A percentile compares a stretch with the other conserved stretches of the same genome.
phyloP scores from a whole-genome alignment of 2,113 vertebrate species.

The Phylloscopus trochiloides region DNA sequence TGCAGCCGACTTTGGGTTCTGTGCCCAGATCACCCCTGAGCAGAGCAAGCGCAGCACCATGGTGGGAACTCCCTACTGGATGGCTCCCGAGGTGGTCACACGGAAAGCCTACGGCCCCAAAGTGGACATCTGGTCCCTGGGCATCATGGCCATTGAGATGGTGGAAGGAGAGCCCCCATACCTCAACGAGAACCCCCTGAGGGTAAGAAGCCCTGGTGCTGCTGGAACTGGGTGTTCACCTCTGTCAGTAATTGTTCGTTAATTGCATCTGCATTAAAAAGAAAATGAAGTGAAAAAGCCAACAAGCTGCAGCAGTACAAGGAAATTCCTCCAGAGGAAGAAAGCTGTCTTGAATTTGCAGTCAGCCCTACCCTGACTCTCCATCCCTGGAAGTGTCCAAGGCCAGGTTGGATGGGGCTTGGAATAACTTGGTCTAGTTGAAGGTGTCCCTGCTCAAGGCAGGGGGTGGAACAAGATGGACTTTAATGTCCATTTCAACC shows the following conservation, averaged over 20 bases:
- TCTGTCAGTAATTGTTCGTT: background rate
- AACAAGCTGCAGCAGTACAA: background rate
- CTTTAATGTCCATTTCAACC: background rate
- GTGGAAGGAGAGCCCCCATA: conserved; percentile 98
- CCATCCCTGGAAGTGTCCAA: background rate
- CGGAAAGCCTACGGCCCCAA: conserved; percentile 97
- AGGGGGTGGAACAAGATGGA: background rate
- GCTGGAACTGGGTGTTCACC: background rate
- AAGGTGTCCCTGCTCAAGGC: background rate
- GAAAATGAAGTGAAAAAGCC: background rate
- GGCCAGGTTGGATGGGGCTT: background rate
- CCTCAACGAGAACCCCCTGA: conserved; percentile 96
- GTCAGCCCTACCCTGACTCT: background rate
- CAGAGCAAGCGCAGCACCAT: conserved; percentile 99
- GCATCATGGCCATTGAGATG: conserved; percentile 99
- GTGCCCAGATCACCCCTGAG: conserved; percentile 98
- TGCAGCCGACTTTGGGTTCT: conserved; percentile 97
- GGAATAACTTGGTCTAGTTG: background rate
- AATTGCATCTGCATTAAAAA: background rate
- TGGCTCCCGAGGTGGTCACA: conserved; percentile 98
- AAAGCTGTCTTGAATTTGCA: background rate
- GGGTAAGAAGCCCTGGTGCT: conserved; percentile 76
- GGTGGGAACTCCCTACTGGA: conserved; percentile 99
- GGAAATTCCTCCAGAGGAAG: background rate
- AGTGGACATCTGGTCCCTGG: conserved; percentile 98